Evolutionary conservation across 2,797 vertebrate species (phyloP), one percentile per base, ranked within the genome.

Genomic region (Eulemur mongoz): DNA sequence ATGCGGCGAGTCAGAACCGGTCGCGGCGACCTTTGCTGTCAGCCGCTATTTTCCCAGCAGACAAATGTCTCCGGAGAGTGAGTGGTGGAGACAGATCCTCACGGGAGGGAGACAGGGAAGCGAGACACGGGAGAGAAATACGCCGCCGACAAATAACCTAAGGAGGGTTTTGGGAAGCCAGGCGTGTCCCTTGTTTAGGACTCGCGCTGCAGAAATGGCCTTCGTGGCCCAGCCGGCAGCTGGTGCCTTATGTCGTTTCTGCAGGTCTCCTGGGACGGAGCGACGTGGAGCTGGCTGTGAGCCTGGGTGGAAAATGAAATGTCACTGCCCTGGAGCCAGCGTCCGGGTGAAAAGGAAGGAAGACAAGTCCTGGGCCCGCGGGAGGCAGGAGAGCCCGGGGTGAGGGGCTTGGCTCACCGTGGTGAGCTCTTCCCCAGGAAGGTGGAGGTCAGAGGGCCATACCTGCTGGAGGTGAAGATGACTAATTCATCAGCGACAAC

Each of bases 21-120:
- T 98, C 96, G 35, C 94, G 0, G 69, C 97, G 98, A 99, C 99
- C 99, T 99, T 98, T 98, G 98, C 98, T 99, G 99, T 98, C 98
- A 98, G 96, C 95, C 72, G 98, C 75, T 92, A 89, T 98, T 98
- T 98, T 97, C 98, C 97, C 97, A 91, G 98, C 91, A 98, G 98
- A 98, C 97, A 98, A 98, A 98, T 97, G 97, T 96, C 97, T 98
- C 72, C 38, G 54, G 96, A 98, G 98, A 96, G 70, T 82, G 97
- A 98, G 84, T 89, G 97, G 97, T 89, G 97, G 97, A 98, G 97
- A 98, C 94, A 95, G 98, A 96, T 88, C 90, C 8, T 81, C 96
- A 52, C 35, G 7, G 82, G 54, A 81, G 87, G 50, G 83, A 91
- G 84, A 65, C 13, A 0, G 25, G n/a, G 52, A 54, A 25, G 78